Base-by-base conservation (phyloP, 2,888 invertebrate genomes). In the Eupithecia pulchellata region DNA sequence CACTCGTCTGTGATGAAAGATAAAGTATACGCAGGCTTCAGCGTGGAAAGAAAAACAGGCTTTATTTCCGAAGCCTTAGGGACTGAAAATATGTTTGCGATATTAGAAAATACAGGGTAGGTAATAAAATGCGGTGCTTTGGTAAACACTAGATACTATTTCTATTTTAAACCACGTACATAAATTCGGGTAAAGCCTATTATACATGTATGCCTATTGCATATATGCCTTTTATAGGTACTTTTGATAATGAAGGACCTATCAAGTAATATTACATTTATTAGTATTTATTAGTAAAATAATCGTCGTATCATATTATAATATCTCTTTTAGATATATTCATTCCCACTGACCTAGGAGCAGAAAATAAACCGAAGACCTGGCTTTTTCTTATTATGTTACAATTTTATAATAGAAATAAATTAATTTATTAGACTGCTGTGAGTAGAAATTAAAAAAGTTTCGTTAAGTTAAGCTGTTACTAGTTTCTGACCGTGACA, bases 1-100 rank as follows among this genome's bases (percentile, higher is more conserved):
- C 87, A 87, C 81, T 91, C 91, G 85, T 84, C 89, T 87, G 92
- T 91, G 86, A 90, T 86, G 83, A 81, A 80, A 88, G 92, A 92
- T 92, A 92, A 89, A 82, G 78, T 78, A 81, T 72, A 79, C 73
- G 27, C 72, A 72, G 63, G 39, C 27, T 63, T 75, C 70, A 69
- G 60, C 75, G 73, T 39, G 25, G 25, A 58, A 27, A 55, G 67
- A 58, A 82, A 84, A 82, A 72, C 67, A 62, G 69, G 74, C 79
- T 71, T 62, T 84, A 75, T 73, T 5, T 0, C 5, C 4, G 11
- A 0, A 3, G 4, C 5, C 67, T 73, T 78, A 75, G 77, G 9
- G 36, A 52, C 30, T 39, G 32, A 17, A 8, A 58, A 14, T 32
- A n/a, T 32, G 25, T 25, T 65, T 66, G 39, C 32, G 32, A 42